Base-by-base conservation (phyloP, 2,113 vertebrate genomes). In the Hippocampus abdominalis region DNA sequence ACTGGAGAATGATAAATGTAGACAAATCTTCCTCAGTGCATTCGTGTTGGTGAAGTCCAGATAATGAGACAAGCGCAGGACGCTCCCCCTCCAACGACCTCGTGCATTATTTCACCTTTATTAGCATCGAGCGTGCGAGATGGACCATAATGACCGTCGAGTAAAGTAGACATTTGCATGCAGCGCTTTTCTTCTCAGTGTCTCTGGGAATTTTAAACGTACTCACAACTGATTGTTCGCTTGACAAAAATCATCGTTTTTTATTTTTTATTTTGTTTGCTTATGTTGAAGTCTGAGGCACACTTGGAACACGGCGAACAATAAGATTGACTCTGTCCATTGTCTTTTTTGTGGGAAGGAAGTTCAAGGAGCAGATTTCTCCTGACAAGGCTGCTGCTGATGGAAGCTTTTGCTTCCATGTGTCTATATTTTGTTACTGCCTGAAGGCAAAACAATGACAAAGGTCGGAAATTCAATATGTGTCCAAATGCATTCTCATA, bases 281-380 rank as follows among this genome's bases (percentile, higher is more conserved):
- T 81, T 81, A 75, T 71, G 74, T 71, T 64, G 77, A 75, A 72
- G 73, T 72, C 67, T 46, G 23, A 79, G 77, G 80, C 78, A 76
- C 77, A 79, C 76, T 77, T 72, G 81, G 80, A 79, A 84, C 84
- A 81, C 71, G 78, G 81, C 82, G 80, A 84, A 85, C 87, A 87
- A 88, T 84, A 84, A 87, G 78, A 89, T 88, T 86, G 87, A 87
- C 88, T 90, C 73, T 83, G 79, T 88, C 86, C 82, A 77, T 83
- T 86, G 84, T 77, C 82, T 75, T 69, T 78, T 81, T 74, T 9
- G 20, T 6, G 20, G 80, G 70, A 72, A 7, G 80, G 70, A 72
- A 7, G 21, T 11, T 7, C 13, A 59, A 32, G 8, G 27, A 59
- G 70, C 79, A 85, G 80, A 89, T 88, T 89, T 89, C 80, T 75